Base-by-base conservation (phyloP, 2,888 invertebrate genomes). In the Cremastinae sp. region DNA sequence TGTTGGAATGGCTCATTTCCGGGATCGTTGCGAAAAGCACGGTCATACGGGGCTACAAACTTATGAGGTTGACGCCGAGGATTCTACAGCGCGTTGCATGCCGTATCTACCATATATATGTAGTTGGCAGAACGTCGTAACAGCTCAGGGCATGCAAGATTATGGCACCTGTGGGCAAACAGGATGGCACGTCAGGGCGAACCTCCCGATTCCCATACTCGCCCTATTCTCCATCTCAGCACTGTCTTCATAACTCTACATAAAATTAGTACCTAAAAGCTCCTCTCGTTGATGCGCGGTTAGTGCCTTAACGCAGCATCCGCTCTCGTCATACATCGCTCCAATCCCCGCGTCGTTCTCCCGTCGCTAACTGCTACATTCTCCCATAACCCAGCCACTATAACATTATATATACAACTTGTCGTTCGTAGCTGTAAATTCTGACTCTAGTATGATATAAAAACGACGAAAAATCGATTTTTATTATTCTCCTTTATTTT, bases 191-290 rank as follows among this genome's bases (percentile, higher is more conserved):
- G 81, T 84, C 74, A 73, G 85, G 83, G 85, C 81, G 76, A 54
- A 79, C 79, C 69, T 59, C 51, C 51, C 56, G 49, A 54, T 45
- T 66, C 34, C 54, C 58, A 18, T 56, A 20, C 9, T 59, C 80
- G 78, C 83, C 41, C 16, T 22, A 20, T 64, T 20, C 64, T 22
- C 58, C 7, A 9, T 36, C 68, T 14, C 51, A n/a, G n/a, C n/a
- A 45, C 54, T 68, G 49, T 62, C 61, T 53, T 87, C 88, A 86
- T 88, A 88, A 88, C 85, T 88, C 86, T 87, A 88, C 88, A 88
- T 88, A 88, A 88, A 88, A 88, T 88, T 88, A 88, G 88, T 84
- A 86, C 84, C 88, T 88, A 88, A 88, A 87, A 86, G 88, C 88
- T 84, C 85, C 56, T 77, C 73, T 70, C 76, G 76, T 65, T 77